Evolutionary conservation across 1,140 invertebrate genomes (phyloP), one percentile per base, ranked within the genome.

Genomic region (Belonocnema kinseyi): DNA sequence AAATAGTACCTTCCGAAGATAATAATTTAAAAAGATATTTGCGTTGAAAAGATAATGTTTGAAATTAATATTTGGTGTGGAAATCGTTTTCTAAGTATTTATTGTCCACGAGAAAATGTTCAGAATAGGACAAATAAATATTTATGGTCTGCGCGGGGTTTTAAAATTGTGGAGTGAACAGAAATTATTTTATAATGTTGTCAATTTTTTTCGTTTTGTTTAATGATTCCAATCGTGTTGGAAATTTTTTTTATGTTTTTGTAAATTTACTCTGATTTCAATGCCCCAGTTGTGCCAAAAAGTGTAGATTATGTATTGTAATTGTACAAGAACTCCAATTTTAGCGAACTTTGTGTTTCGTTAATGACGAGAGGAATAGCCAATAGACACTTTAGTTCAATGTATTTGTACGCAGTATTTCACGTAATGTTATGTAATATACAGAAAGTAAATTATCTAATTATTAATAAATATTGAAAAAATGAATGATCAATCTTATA

Each of bases 401-500:
- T 85, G 80, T 86, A 87, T 87, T 87, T 77, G 66, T 88, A 86
- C 80, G 74, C 82, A 87, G 84, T 87, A 88, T 88, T 86, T 87
- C 79, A 81, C 66, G 83, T 82, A 82, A 81, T 77, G 58, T 83
- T 81, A 83, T 82, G 74, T 80, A 83, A 85, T 81, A 82, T 80
- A 83, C 76, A 77, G 58, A 66, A 85, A 79, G 76, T 19, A 79
- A 77, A 78, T 52, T 82, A 83, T 72, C 78, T 77, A 77, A 46
- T 80, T 82, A 73, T 66, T 66, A 73, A 72, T 77, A 75, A 77
- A 80, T 72, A 76, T 76, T 14, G 52, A 72, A 73, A 61, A 77
- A 72, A 17, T 21, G 72, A 79, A 74, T 53, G 17, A 75, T 54
- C 17, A 66, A 61, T 16, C 19, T 19, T 50, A 61, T 40, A 56